These are phyloP conservation scores for Danio rerio DNA, from an alignment of 2,113 vertebrate genomes.

Conservation along the genomic window GRCz12tu NC_133190.1:29158001-29158500, in stretches of 20 bases:
- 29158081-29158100: no score
- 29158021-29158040: no score
- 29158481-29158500: not conserved
- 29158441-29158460: not conserved
- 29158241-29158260: not conserved
- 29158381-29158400: constrained; percentile 33
- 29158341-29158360: constrained; percentile 11
- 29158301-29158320: constrained; percentile 18
- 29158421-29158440: constrained; percentile 7
- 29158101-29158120: no score
- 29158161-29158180: no score
- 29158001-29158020: no score
- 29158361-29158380: constrained; percentile 2
- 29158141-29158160: no score
- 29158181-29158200: no score
- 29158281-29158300: not conserved
- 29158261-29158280: not conserved
- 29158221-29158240: no score
- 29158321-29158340: not conserved
- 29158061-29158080: no score
- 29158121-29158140: no score
- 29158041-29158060: no score
- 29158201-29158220: no score
- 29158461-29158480: not conserved
- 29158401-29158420: not conserved